Evolutionary conservation across 2,797 vertebrate genomes (phyloP).

Genomic region (Oophaga sylvatica): DNA sequence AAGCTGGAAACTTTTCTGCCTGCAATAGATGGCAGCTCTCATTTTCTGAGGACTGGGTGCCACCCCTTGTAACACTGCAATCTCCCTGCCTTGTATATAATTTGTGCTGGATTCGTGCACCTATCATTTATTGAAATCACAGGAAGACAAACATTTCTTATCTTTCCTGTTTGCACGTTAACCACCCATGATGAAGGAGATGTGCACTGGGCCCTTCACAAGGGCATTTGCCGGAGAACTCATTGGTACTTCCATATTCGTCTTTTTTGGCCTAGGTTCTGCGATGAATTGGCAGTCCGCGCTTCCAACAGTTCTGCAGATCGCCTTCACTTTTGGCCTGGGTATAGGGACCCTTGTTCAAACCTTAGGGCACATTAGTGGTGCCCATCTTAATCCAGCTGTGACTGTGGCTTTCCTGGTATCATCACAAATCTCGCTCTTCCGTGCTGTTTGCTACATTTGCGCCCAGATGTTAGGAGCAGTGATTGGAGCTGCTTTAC

Average conservation of each 20-base stretch:
- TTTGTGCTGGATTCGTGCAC: slow-evolving; percentile 1
- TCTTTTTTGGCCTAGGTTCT: slow-evolving; percentile 78
- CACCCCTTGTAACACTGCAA: slow-evolving; percentile 54
- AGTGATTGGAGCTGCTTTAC: slow-evolving; percentile 74
- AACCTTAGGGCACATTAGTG: slow-evolving; percentile 75
- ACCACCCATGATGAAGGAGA: slow-evolving; percentile 76
- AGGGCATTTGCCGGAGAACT: slow-evolving; percentile 75
- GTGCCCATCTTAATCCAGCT: slow-evolving; percentile 77
- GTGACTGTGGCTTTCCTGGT: slow-evolving; percentile 77
- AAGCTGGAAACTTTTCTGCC: slow-evolving; percentile 38
- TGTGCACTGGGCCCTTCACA: slow-evolving; percentile 74
- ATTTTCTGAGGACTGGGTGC: slow-evolving; percentile 33
- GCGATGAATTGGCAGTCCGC: slow-evolving; percentile 75
- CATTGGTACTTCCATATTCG: slow-evolving; percentile 77
- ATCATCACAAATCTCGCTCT: slow-evolving; percentile 79
- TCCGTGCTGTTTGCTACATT: slow-evolving; percentile 72
- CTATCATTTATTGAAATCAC: slow-evolving; percentile 45
- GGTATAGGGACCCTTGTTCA: slow-evolving; percentile 77
- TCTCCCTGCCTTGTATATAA: slow-evolving; percentile 44
- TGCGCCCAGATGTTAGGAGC: slow-evolving; percentile 74
- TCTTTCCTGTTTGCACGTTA: slow-evolving; percentile 40
- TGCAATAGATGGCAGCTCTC: slow-evolving; percentile 22
- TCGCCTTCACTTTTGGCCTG: slow-evolving; percentile 75
- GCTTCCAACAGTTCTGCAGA: slow-evolving; percentile 76
- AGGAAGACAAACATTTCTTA: slow-evolving; percentile 38